Conservation (phyloP, 1,140 invertebrate species). For the Anadara kagoshimensis region DNA sequence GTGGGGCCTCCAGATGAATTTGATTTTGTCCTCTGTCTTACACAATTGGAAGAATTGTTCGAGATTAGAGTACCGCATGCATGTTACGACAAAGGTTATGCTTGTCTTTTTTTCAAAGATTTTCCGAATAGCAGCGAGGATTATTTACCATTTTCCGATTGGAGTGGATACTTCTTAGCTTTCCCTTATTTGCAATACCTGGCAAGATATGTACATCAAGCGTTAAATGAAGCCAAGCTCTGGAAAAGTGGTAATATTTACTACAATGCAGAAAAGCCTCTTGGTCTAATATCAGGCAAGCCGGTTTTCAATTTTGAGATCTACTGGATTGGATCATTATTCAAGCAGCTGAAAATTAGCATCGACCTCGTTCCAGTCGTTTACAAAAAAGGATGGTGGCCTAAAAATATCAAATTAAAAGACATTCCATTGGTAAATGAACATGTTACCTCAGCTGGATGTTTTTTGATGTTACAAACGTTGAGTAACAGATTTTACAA, state of each 20-base stretch:
- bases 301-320: slow-evolving; percentile 29
- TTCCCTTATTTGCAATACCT: slow-evolving; percentile 18
- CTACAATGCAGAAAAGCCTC: slow-evolving; percentile 11
- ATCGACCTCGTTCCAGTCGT: slow-evolving; percentile 32
- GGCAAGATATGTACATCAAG: slow-evolving; percentile 11
- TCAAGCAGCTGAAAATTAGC: slow-evolving; percentile 32
- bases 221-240: slow-evolving; percentile 6
- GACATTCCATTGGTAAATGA: slow-evolving; percentile 1
- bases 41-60: slow-evolving; percentile 4
- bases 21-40: slow-evolving; percentile 28
- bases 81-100: slow-evolving; percentile 10
- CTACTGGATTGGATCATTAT: slow-evolving; percentile 25
- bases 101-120: slow-evolving; percentile 13
- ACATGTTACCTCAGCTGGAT: slow-evolving; percentile 4
- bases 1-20: slow-evolving; percentile 30
- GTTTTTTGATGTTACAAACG: slow-evolving; percentile 27
- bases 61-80: background rate
- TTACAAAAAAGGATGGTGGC: slow-evolving; percentile 30
- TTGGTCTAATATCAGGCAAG: slow-evolving; percentile 21
- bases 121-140: background rate
- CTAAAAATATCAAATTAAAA: background rate
- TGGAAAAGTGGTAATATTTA: slow-evolving; percentile 19
- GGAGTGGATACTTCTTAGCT: slow-evolving; percentile 20
- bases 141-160: slow-evolving; percentile 6
- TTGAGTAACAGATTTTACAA: background rate